A percentile compares a stretch with the other conserved stretches of the same genome.
Conservation (phyloP, 2,888 invertebrate species). For the Eugnorisma glareosa region DNA sequence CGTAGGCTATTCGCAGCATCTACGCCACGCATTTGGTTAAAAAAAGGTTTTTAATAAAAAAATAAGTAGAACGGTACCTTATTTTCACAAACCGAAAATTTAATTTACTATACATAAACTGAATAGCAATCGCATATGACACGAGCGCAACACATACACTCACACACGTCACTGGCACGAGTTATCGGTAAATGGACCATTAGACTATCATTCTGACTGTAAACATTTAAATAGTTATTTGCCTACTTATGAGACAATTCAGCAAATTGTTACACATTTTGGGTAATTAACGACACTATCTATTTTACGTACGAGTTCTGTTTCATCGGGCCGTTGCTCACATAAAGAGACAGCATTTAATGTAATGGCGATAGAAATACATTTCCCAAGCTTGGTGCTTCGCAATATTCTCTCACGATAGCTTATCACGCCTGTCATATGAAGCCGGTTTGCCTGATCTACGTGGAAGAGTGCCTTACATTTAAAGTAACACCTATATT, state of each 20-base stretch:
- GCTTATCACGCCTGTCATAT: not conserved
- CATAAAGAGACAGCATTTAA: not conserved
- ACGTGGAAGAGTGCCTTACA: not conserved
- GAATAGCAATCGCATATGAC: not conserved
- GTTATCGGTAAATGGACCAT: slow-evolving; percentile 34
- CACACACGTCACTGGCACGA: slow-evolving; percentile 8
- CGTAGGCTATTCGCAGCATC: not conserved
- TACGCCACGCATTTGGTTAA: not conserved
- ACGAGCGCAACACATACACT: slow-evolving; percentile 10
- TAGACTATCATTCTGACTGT: not conserved
- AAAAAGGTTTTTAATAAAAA: not conserved
- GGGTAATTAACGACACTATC: not conserved
- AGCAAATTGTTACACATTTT: slow-evolving; percentile 18
- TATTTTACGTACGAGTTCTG: not conserved
- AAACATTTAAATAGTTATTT: slow-evolving; percentile 17
- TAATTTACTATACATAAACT: not conserved
- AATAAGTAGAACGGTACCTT: not conserved
- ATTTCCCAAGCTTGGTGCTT: not conserved
- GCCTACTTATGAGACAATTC: not conserved
- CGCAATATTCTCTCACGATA: not conserved
- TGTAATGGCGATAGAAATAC: not conserved
- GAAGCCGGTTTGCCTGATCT: not conserved
- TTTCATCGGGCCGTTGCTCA: not conserved
- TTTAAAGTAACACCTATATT: not conserved
- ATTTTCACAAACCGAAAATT: not conserved